Conservation (phyloP, 2,888 invertebrate genomes). For the Caenorhabditis doughertyi region DNA sequence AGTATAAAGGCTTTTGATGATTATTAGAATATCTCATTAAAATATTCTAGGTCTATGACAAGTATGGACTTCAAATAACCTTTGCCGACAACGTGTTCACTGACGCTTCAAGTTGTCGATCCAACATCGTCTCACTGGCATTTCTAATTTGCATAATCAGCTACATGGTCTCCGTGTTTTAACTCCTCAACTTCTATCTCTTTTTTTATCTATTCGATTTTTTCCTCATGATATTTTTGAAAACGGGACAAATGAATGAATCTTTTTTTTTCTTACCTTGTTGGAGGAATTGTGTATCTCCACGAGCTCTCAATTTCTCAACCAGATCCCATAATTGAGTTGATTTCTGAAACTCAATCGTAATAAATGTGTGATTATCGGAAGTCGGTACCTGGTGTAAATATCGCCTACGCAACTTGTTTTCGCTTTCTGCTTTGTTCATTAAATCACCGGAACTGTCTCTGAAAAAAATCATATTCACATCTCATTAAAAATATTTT, state of each 20-base stretch:
- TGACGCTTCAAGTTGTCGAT: conserved; percentile 43
- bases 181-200: conserved; percentile 4
- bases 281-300: conserved; percentile 74
- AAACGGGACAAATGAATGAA: conserved; percentile 42
- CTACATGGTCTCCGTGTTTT: conserved; percentile 24
- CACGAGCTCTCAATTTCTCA: conserved; percentile 76
- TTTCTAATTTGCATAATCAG: conserved; percentile 42
- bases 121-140: conserved; percentile 17
- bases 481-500: neutral
- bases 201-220: neutral
- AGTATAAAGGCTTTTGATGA: too few relatives aligned
- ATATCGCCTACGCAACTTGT: conserved; percentile 70
- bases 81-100: conserved; percentile 58
- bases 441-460: conserved; percentile 72
- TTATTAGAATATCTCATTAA: neutral
- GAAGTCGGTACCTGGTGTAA: conserved; percentile 65
- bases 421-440: conserved; percentile 74
- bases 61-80: conserved; percentile 59
- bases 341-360: conserved; percentile 73
- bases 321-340: conserved; percentile 80
- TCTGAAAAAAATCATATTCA: too few relatives aligned
- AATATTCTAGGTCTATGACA: conserved; percentile 63
- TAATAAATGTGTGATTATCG: neutral
- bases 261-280: conserved; percentile 66
- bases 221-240: conserved; percentile 41